Evolutionary conservation across 2,797 vertebrate genomes (phyloP), one percentile per base, ranked within the genome.

Genomic region (Neoniphon sammara): DNA sequence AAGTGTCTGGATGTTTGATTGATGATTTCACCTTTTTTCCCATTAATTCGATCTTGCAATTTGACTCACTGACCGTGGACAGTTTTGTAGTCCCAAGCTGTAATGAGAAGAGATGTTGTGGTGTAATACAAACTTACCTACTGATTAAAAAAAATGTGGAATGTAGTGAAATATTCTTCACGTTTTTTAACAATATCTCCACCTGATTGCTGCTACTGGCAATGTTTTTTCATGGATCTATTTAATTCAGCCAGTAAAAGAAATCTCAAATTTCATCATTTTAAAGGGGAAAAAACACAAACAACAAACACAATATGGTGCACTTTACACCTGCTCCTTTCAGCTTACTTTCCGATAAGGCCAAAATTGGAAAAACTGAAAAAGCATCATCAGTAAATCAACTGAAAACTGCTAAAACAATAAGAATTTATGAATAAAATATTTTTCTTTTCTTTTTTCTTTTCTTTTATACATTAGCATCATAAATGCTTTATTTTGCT

Each of bases 261-360:
- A 47, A 21, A 53, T 27, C n/a, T 58, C 7, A 10, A 17, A 31
- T n/a, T 60, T 30, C 1, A 62, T 56, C 1, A 62, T 56, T 15
- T 21, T 7, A 44, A 30, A 5, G 65, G 34, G 12, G 6, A 1
- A 50, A 62, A 15, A 66, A 57, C 57, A 60, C 60, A 47, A 74
- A 66, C 25, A 66, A 76, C 46, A 64, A 75, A 23, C 62, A 4
- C 49, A 61, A 58, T 21, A 1, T 30, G 4, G 23, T 74, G 55
- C 62, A 55, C 31, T 62, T 73, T n/a, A 27, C 70, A 88, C 75
- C 75, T 86, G 79, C 56, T 81, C n/a, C 42, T 52, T 47, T 20
- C 17, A 9, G 15, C 14, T 53, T 30, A 18, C 62, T 78, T 76
- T 6, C 30, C 23, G 12, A 12, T 49, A 30, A 52, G 34, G 23